Evolutionary conservation across 92 coral and sea anemone species (phyloP), one percentile per base, ranked within the genome.

Genomic region (Scolanthus callimorphus): DNA sequence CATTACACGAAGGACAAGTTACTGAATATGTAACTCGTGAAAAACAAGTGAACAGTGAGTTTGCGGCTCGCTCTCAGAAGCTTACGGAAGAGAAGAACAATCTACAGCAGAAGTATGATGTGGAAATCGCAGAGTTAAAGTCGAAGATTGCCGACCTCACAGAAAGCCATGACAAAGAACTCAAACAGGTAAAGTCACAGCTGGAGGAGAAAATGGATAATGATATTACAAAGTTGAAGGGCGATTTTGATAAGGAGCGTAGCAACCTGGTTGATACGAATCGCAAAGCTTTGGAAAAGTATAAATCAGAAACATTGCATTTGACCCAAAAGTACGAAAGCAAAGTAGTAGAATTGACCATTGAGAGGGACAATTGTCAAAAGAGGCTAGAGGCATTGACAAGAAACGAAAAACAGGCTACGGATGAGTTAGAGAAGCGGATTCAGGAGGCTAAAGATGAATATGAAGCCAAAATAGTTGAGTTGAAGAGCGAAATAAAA

Each of bases 351-450:
- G 57, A 75, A 23, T 44, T 81, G 3, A 62, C 22, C 28, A 29
- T 55, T 31, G 78, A 68, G 13, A 81, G 74, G 58, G 73, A 69
- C 20, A 41, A 72, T 19, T 39, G 37, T 9, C 69, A 81, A 60
- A 63, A 11, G 52, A 57, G 46, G 55, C 53, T 37, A 53, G 73
- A 21, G 64, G 63, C 21, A 63, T 54, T 43, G 73, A 61, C 1
- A 73, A 73, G 59, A 63, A 73, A 51, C 54, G 54, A 29, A 61
- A 52, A 12, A 45, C 46, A 17, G 56, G 51, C 22, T 37, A 62
- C 61, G 17, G 60, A 80, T 24, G 81, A 80, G 4, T 60, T 44
- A n/a, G 87, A 80, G 38, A 81, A 75, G 54, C 68, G 55, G 63
- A 51, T 74, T 25, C 52, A 59, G 24, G 58, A 61, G 31, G 48